phyloP scores from a whole-genome alignment of 2,888 invertebrate species.

The Onthophagus sagittarius region DNA sequence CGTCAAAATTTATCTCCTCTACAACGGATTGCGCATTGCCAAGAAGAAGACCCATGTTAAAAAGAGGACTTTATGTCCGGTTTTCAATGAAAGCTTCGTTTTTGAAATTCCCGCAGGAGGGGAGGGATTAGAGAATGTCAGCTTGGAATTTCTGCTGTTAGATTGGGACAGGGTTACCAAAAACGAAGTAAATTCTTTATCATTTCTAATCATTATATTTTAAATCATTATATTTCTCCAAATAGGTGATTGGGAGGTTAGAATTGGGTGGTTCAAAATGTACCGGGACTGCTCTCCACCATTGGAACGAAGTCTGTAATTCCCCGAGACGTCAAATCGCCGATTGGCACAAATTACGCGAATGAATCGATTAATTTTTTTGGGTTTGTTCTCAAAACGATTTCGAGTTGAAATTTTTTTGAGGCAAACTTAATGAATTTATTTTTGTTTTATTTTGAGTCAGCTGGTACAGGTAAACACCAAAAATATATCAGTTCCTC shows the following conservation, averaged over 20 bases:
- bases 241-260: slow-evolving; percentile 89
- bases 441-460: neutral
- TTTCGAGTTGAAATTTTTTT: neutral
- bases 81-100: slow-evolving; percentile 98
- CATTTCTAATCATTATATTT: too few species aligned
- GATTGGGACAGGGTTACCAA: slow-evolving; percentile 99
- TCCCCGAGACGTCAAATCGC: slow-evolving; percentile 97
- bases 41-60: slow-evolving; percentile 99
- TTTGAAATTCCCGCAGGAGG: slow-evolving; percentile 83
- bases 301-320: slow-evolving; percentile 97
- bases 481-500: neutral
- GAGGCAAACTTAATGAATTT: neutral
- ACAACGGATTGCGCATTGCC: slow-evolving; percentile 95
- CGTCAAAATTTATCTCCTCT: slow-evolving; percentile 95
- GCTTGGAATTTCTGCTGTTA: slow-evolving; percentile 82
- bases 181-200: slow-evolving; percentile 87
- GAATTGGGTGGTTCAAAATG: slow-evolving; percentile 84
- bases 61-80: slow-evolving; percentile 95
- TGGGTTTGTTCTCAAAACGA: neutral
- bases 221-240: neutral
- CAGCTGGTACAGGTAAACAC: neutral
- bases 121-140: slow-evolving; percentile 76
- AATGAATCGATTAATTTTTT: slow-evolving; percentile 52
- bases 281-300: slow-evolving; percentile 79
- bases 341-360: slow-evolving; percentile 98